A percentile compares a stretch with the other conserved stretches of the same genome.
phyloP scores from a whole-genome alignment of 2,797 vertebrate genomes.

The Takifugu ocellatus region DNA sequence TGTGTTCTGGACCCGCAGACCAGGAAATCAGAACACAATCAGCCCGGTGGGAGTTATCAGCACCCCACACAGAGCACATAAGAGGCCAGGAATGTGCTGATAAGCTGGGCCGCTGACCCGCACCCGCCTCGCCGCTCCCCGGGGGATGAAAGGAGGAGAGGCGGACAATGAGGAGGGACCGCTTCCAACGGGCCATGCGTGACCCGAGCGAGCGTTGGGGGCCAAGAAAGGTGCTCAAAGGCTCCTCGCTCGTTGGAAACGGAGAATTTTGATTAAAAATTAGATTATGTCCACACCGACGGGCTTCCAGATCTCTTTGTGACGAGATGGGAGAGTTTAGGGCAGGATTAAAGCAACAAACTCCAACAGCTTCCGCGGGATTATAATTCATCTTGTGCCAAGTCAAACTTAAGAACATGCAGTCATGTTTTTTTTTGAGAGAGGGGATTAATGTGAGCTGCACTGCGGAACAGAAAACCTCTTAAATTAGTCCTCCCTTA shows the following conservation, averaged over 20 bases:
- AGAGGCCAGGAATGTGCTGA: constrained; percentile 71
- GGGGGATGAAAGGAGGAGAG: constrained; percentile 63
- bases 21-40: constrained; percentile 64
- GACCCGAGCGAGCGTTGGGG: background rate
- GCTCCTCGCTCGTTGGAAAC: too few relatives aligned
- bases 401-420: constrained; percentile 1
- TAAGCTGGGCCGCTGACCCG: constrained; percentile 64
- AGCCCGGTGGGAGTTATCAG: constrained; percentile 66
- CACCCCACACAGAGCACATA: constrained; percentile 58
- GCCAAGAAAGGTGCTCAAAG: background rate
- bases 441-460: constrained; percentile 3
- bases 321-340: constrained; percentile 1
- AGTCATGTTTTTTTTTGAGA: background rate
- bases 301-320: background rate
- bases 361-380: background rate
- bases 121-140: constrained; percentile 48
- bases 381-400: constrained; percentile 8
- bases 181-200: background rate
- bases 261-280: too few relatives aligned
- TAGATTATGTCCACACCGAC: too few relatives aligned
- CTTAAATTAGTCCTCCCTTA: background rate
- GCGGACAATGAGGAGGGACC: constrained; percentile 50
- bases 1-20: constrained; percentile 42
- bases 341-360: background rate
- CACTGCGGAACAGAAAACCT: constrained; percentile 6